Evolutionary conservation across 2,888 invertebrate species (phyloP), one percentile per base, ranked within the genome.

Genomic region (Mesoligia furuncula): DNA sequence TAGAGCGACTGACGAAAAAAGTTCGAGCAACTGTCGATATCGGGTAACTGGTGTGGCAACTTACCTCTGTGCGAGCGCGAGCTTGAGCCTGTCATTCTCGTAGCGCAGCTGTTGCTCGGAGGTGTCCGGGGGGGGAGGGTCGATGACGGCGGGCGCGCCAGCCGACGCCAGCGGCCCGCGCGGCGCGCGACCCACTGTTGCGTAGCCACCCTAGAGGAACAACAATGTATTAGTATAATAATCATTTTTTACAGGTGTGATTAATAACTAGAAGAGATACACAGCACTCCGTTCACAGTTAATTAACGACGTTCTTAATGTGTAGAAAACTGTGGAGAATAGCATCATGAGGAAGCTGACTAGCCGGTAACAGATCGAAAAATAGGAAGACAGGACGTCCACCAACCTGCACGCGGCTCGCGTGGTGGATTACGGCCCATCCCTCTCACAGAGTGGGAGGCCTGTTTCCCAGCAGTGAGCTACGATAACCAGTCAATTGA

Each of bases 41-140:
- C 3, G 51, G 9, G 0, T 48, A 42, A 64, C 73, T 70, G 61
- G 61, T 54, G 11, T 20, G 36, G 7, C 11, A 4, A 92, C 95
- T 93, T 90, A 99, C 99, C 99, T 99, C 95, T 99, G 99, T 74
- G 99, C 95, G 9, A 95, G 97, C 36, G 99, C 99, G 86, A 99
- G 97, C 96, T 99, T 99, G 88, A 99, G 97, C 87, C 99, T 97
- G 93, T 99, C 99, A 94, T 99, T 99, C 96, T 99, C 99, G 96
- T 99, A 99, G 93, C 99, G 99, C 84, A 99, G 97, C 95, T 99
- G 99, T 93, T 98, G 98, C 92, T 99, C 98, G 64, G 97, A 95
- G 80, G 90, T 79, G 61, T 92, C 91, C 6, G 82, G 89, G 79
- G 87, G 89, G 59, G 85, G 88, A 51, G 90, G 88, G 64, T 85